phyloP scores from a whole-genome alignment of 2,888 invertebrate species.

The Seira musarum region DNA sequence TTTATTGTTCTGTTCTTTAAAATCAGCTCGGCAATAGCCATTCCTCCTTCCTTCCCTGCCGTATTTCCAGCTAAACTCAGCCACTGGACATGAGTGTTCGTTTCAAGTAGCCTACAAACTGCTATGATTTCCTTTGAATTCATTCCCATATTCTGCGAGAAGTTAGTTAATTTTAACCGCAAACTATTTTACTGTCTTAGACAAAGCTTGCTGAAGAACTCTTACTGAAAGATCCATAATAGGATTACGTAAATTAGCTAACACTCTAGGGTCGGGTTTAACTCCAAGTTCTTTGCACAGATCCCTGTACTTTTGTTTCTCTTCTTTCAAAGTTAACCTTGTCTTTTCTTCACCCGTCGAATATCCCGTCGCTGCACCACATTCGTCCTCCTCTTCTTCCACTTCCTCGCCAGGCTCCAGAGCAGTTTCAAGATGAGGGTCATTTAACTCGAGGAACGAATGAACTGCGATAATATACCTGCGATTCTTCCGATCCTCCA shows the following conservation, averaged over 20 bases:
- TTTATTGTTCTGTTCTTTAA: conserved; percentile 56
- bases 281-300: conserved; percentile 72
- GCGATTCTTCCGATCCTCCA: conserved; percentile 49
- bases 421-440: conserved; percentile 61
- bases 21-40: conserved; percentile 64
- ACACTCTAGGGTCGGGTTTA: conserved; percentile 69
- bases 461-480: conserved; percentile 59
- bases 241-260: conserved; percentile 38
- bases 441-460: conserved; percentile 60
- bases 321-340: conserved; percentile 70
- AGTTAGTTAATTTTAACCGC: background rate
- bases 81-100: conserved; percentile 71
- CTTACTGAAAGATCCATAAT: conserved; percentile 60
- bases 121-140: conserved; percentile 68
- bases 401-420: conserved; percentile 40
- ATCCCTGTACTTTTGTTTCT: conserved; percentile 71
- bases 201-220: background rate
- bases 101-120: conserved; percentile 71
- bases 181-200: too few species aligned
- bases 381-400: conserved; percentile 10
- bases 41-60: conserved; percentile 57
- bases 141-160: conserved; percentile 53
- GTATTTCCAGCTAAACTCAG: conserved; percentile 68
- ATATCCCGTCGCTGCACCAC: too few species aligned
- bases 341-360: conserved; percentile 34